Evolutionary conservation across 2,797 vertebrate genomes (phyloP), one percentile per base, ranked within the genome.

Genomic region (Hoplostethus mediterraneus): DNA sequence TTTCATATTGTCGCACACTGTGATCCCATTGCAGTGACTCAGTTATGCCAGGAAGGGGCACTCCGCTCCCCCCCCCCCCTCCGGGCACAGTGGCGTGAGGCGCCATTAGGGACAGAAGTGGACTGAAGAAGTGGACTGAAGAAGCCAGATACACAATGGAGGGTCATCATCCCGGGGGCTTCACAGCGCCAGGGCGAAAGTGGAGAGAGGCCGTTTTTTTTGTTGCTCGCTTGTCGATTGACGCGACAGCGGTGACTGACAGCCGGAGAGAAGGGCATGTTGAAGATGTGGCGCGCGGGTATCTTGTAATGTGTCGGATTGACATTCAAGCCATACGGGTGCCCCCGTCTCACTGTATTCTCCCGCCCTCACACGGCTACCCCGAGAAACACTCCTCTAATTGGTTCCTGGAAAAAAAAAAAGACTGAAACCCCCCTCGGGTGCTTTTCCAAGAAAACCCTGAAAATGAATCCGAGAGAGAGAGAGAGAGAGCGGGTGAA

Each of bases 401-500:
- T 78, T 75, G 62, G 55, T 69, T 62, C 56, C 75, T 52, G 63
- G 17, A 76, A 66, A 31, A 57, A 59, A 75, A 66, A 49, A 75
- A 33, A 72, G 54, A 62, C 52, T 58, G 61, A 33, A 67, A 78
- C 21, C 71, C 60, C 79, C 71, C 49, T 56, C 56, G 36, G 75
- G 73, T 73, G 73, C 28, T 49, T 80, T 71, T 79, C 62, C 7
- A 55, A 57, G 55, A 79, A 80, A 65, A 75, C 3, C 3, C 52
- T 53, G 5, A 54, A 58, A 75, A 56, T 16, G 33, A 76, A 16
- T 12, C 6, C 6, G 42, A 21, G 21, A 21, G 21, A 21, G 21
- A 49, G 25, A 69, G 36, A 71, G 30, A 11, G 49, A 68, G 42
- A 77, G 56, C 6, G 31, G 40, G 40, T 52, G 73, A 69, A 21